Percentiles rank a stretch among this genome's conserved stretches.
These are phyloP conservation scores for Amblyornis subalaris DNA, from an alignment of 2,113 vertebrate genomes.

Conservation along the genomic window DNA sequence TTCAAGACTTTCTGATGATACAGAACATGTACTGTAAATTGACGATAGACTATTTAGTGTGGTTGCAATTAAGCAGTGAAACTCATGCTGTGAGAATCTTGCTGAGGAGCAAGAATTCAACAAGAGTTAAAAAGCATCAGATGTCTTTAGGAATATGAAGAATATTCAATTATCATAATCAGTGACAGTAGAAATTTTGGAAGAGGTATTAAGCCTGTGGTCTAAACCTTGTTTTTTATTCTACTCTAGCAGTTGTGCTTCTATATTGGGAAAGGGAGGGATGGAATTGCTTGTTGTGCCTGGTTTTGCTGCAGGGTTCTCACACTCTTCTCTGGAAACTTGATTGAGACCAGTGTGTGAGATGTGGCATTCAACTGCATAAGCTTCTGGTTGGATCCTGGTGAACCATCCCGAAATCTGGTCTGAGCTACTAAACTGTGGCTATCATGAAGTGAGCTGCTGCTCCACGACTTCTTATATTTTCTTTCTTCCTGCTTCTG, in stretches of 20 bases:
- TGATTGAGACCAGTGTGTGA: background rate
- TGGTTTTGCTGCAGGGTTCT: background rate
- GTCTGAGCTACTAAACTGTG: background rate
- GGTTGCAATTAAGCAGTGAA: constrained; percentile 55
- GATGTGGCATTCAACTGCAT: background rate
- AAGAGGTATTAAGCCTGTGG: constrained; percentile 1
- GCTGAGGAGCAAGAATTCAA: constrained; percentile 30
- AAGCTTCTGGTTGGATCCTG: background rate
- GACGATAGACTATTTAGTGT: background rate
- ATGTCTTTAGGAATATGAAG: constrained; percentile 37
- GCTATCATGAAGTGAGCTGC: background rate
- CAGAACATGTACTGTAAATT: background rate
- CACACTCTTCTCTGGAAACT: background rate
- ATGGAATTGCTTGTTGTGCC: background rate
- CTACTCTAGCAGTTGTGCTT: background rate
- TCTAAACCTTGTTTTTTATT: background rate
- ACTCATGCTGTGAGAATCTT: constrained; percentile 29
- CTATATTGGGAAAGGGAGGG: background rate
- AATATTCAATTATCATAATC: constrained; percentile 31
- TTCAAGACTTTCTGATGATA: background rate
- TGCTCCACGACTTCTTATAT: background rate
- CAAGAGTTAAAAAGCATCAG: constrained; percentile 46
- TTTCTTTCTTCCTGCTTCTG: background rate
- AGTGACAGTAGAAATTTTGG: constrained; percentile 1
- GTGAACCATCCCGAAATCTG: background rate